A percentile compares a stretch with the other conserved stretches of the same genome.
phyloP scores from a whole-genome alignment of 2,113 vertebrate genomes.

The Pyrgilauda ruficollis region DNA sequence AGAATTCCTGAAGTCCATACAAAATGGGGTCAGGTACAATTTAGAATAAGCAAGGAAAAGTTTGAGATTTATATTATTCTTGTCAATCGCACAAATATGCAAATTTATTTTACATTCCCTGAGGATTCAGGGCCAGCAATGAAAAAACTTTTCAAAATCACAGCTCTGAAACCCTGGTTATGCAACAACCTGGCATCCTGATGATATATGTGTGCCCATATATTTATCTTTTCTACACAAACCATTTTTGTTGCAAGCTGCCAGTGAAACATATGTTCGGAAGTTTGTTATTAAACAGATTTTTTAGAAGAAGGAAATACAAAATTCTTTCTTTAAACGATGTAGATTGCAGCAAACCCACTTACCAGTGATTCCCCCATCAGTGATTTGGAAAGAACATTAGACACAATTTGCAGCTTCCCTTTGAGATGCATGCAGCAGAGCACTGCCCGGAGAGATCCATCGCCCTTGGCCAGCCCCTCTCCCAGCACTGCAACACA shows the following conservation, averaged over 20 bases:
- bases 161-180: not conserved
- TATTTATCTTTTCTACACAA: not conserved
- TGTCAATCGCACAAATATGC: not conserved
- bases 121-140: not conserved
- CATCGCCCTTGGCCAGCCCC: constrained; percentile 86
- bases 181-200: not conserved
- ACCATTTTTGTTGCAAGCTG: not conserved
- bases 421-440: constrained; percentile 93
- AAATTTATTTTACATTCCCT: not conserved
- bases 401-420: constrained; percentile 91
- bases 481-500: constrained; percentile 87
- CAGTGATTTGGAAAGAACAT: constrained; percentile 92
- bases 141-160: not conserved
- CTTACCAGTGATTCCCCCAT: constrained; percentile 96
- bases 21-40: not conserved
- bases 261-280: not conserved
- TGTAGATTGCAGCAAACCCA: not conserved
- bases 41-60: not conserved
- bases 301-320: not conserved
- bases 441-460: constrained; percentile 86
- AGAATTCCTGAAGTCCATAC: not conserved
- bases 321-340: not conserved
- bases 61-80: not conserved
- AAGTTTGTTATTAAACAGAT: not conserved
- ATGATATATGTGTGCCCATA: not conserved